A percentile compares a stretch with the other conserved stretches of the same genome.
Evolutionary conservation across 2,888 invertebrate genomes (phyloP).

Genomic region (Melanostoma mellinum): DNA sequence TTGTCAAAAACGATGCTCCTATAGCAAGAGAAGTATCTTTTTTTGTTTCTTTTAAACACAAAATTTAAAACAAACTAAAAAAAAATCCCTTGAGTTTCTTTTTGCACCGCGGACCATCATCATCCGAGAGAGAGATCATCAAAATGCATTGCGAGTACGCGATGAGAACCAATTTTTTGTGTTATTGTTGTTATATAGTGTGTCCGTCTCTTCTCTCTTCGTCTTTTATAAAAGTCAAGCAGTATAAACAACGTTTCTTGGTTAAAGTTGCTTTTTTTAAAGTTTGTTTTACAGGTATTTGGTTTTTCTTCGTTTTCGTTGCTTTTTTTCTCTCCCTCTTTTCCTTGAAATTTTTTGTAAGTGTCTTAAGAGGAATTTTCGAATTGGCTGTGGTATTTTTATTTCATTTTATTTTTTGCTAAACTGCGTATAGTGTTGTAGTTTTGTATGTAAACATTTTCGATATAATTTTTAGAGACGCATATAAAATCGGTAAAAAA

Average conservation of each 20-base stretch:
- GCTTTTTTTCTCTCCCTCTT: neutral
- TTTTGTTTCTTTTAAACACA: slow-evolving; percentile 5
- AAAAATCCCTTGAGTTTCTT: slow-evolving; percentile 20
- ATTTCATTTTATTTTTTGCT: slow-evolving; percentile 8
- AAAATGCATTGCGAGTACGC: slow-evolving; percentile 70
- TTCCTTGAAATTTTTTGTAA: neutral
- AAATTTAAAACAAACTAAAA: neutral
- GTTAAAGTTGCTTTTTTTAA: slow-evolving; percentile 11
- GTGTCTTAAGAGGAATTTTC: slow-evolving; percentile 57
- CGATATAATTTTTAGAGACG: slow-evolving; percentile 63
- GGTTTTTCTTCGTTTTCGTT: slow-evolving; percentile 7
- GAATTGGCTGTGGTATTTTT: slow-evolving; percentile 47
- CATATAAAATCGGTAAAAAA: slow-evolving; percentile 33
- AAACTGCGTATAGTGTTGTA: neutral
- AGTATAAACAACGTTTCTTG: neutral
- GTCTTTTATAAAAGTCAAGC: slow-evolving; percentile 22
- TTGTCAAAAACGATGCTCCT: slow-evolving; percentile 63
- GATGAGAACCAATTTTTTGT: slow-evolving; percentile 70
- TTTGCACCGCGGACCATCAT: slow-evolving; percentile 19
- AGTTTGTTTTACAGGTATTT: slow-evolving; percentile 45
- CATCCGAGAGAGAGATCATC: slow-evolving; percentile 46
- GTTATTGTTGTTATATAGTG: slow-evolving; percentile 7
- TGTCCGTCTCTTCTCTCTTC: slow-evolving; percentile 28
- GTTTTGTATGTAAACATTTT: slow-evolving; percentile 61
- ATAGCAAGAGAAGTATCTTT: slow-evolving; percentile 49